phyloP scores from a whole-genome alignment of 2,888 invertebrate species.

The Rhogogaster chlorosoma region DNA sequence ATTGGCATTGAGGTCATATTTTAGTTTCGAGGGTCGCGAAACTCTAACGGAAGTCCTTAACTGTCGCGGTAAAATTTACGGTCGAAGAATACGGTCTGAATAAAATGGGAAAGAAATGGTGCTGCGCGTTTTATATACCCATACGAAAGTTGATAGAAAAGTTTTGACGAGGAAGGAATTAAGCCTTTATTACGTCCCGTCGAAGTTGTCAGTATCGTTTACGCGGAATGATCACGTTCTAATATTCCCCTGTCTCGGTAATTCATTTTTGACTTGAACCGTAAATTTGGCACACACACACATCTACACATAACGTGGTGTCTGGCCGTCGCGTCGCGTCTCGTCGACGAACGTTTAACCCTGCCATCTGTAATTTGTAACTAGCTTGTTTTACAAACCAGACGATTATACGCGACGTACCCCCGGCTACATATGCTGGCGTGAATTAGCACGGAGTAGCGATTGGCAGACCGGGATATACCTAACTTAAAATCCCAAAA shows the following conservation, averaged over 20 bases:
- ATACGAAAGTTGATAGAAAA: background rate
- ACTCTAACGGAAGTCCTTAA: constrained; percentile 48
- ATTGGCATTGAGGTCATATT: constrained; percentile 46
- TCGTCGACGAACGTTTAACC: constrained; percentile 20
- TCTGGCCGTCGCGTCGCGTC: background rate
- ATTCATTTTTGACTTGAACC: background rate
- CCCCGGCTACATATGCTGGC: constrained; percentile 11
- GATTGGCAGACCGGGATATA: constrained; percentile 31
- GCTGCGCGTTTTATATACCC: constrained; percentile 27
- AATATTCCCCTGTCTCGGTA: constrained; percentile 5
- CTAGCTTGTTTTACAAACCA: constrained; percentile 45
- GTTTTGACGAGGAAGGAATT: constrained; percentile 30
- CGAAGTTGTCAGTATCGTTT: constrained; percentile 13
- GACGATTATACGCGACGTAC: constrained; percentile 32
- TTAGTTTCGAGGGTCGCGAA: constrained; percentile 44
- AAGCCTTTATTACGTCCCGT: constrained; percentile 38
- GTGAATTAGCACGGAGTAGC: constrained; percentile 42
- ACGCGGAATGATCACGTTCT: constrained; percentile 25
- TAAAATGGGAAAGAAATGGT: constrained; percentile 32
- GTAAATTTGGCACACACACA: constrained; percentile 17
- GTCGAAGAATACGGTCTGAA: constrained; percentile 16
- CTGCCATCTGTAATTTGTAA: constrained; percentile 39
- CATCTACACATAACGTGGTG: background rate
- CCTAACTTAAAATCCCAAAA: constrained; percentile 30
- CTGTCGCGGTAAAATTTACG: constrained; percentile 47